Evolutionary conservation across 2,888 invertebrate genomes (phyloP).

Genomic region (Meteorus colon): DNA sequence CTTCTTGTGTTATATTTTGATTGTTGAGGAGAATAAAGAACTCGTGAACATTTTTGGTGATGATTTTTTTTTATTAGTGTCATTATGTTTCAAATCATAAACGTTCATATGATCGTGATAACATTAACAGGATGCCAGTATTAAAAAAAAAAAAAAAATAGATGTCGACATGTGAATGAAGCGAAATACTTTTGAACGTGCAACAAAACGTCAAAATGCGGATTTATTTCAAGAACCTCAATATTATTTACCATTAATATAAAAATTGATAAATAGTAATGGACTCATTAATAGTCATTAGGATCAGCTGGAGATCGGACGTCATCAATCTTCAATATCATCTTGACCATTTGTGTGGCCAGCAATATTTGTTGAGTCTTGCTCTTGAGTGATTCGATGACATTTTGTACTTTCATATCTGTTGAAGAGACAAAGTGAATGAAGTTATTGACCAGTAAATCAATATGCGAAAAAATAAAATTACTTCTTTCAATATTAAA

Average conservation of each 20-base stretch:
- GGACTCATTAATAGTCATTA: constrained; percentile 48
- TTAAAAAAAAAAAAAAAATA: constrained; percentile 1
- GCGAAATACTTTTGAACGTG: constrained; percentile 1
- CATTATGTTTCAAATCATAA: too few relatives aligned
- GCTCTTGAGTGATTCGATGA: constrained; percentile 96
- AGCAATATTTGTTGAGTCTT: constrained; percentile 98
- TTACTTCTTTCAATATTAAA: constrained; percentile 6
- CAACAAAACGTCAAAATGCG: neutral
- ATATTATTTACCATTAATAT: constrained; percentile 29
- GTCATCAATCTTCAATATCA: constrained; percentile 99
- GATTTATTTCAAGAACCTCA: constrained; percentile 6
- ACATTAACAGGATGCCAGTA: too few relatives aligned
- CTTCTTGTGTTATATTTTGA: too few relatives aligned
- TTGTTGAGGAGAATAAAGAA: too few relatives aligned
- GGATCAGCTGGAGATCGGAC: constrained; percentile 79
- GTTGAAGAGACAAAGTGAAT: constrained; percentile 59
- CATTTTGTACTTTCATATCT: constrained; percentile 96
- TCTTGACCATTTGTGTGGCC: constrained; percentile 98
- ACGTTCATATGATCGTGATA: too few relatives aligned
- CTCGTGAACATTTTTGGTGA: too few relatives aligned
- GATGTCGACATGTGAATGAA: neutral
- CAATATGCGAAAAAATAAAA: neutral
- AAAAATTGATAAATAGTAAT: constrained; percentile 35
- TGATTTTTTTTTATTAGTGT: too few relatives aligned
- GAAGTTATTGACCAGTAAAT: neutral